Percentiles rank a stretch among this genome's conserved stretches.
Conservation (phyloP, 1,140 invertebrate genomes). For the Heliothis subflexa region DNA sequence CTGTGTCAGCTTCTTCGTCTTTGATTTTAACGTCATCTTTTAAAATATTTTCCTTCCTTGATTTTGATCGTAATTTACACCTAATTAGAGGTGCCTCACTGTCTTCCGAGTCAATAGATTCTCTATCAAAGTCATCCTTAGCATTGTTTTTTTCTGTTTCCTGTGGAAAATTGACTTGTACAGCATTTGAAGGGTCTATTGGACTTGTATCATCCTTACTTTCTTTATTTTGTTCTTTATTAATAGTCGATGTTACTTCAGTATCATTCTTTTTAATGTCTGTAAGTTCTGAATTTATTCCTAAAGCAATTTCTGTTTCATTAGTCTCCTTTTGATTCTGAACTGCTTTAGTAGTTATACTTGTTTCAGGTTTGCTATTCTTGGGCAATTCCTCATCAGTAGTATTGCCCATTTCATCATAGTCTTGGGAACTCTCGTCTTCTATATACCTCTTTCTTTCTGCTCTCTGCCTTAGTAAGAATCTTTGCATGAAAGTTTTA, state of each 20-base stretch:
- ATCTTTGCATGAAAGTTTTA: constrained; percentile 22
- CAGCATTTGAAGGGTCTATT: not conserved
- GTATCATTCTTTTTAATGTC: not conserved
- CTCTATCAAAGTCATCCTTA: constrained; percentile 56
- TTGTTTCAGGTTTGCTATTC: not conserved
- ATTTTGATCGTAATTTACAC: constrained; percentile 44
- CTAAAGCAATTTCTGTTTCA: constrained; percentile 30
- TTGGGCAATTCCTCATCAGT: not conserved
- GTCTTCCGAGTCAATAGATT: constrained; percentile 60
- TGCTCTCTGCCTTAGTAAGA: constrained; percentile 1
- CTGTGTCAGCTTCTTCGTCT: constrained; percentile 65
- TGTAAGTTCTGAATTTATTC: not conserved
- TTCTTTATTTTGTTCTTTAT: not conserved
- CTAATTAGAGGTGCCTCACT: constrained; percentile 54
- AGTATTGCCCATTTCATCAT: not conserved
- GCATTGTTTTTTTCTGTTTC: not conserved
- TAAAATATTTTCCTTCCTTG: constrained; percentile 34
- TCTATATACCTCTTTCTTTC: not conserved
- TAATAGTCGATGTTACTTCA: not conserved
- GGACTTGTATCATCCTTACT: not conserved
- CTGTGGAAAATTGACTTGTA: not conserved
- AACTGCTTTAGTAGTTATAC: not conserved
- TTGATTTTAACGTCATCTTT: constrained; percentile 32
- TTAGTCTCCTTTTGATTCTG: not conserved
- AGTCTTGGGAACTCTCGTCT: not conserved